Conservation (phyloP, 2,888 invertebrate genomes). For the Hydraecia micacea region DNA sequence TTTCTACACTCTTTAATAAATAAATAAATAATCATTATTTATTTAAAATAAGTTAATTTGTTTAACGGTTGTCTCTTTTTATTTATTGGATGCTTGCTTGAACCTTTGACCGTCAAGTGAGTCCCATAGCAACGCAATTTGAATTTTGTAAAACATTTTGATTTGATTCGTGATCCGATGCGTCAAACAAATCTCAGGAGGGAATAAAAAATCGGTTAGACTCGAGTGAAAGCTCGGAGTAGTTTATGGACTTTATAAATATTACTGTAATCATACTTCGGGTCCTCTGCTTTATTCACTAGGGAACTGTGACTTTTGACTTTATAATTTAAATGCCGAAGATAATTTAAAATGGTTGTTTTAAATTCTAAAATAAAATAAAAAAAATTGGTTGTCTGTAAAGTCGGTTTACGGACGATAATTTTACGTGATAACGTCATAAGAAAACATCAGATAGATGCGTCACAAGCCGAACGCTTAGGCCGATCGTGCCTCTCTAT, state of each 20-base stretch:
- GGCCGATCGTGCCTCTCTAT: no score
- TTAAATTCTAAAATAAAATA: neutral
- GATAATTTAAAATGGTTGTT: neutral
- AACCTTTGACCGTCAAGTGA: neutral
- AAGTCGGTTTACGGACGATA: no score
- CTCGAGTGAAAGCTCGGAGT: conserved; percentile 14
- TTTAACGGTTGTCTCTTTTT: neutral
- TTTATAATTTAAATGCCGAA: conserved; percentile 20
- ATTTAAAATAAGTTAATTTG: no score
- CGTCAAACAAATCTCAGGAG: conserved; percentile 23
- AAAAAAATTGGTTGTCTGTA: no score
- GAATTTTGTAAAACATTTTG: conserved; percentile 36
- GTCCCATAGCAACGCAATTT: neutral
- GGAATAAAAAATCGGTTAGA: conserved; percentile 41
- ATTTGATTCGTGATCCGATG: conserved; percentile 28
- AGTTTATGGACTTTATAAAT: conserved; percentile 37
- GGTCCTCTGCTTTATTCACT: conserved; percentile 1
- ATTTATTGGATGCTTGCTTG: neutral
- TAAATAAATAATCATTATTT: no score
- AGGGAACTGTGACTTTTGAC: conserved; percentile 2
- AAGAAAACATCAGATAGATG: no score
- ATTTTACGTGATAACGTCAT: no score
- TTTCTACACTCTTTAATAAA: neutral
- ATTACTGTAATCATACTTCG: conserved; percentile 32
- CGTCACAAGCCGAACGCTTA: no score